phyloP scores from a whole-genome alignment of 2,797 vertebrate genomes.

The Paguma larvata region DNA sequence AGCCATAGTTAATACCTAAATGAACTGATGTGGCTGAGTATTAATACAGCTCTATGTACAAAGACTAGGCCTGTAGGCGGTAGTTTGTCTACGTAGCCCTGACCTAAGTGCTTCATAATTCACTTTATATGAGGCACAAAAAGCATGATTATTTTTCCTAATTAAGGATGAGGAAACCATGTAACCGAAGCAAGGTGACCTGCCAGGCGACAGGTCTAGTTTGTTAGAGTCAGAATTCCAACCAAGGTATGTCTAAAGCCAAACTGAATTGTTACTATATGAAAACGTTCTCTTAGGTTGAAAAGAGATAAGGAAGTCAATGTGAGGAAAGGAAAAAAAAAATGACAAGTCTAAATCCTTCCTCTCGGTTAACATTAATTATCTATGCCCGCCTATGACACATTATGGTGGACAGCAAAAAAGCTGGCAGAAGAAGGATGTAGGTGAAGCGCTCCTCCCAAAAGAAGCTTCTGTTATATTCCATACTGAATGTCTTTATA shows the following conservation, averaged over 20 bases:
- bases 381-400: background rate
- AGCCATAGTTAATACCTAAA: background rate
- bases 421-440: background rate
- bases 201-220: background rate
- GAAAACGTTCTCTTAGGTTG: background rate
- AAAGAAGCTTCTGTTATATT: background rate
- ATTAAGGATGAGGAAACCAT: background rate
- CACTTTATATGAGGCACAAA: slow-evolving; percentile 30
- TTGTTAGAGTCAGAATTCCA: background rate
- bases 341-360: background rate
- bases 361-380: background rate
- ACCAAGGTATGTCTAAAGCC: background rate
- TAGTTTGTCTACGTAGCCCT: background rate
- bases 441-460: background rate
- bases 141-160: background rate
- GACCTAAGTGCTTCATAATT: background rate
- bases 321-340: background rate
- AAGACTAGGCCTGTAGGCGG: background rate
- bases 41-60: background rate
- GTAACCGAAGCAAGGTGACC: background rate
- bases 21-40: background rate
- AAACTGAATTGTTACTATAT: background rate
- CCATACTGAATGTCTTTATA: background rate
- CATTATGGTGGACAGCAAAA: background rate
- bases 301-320: background rate